Percentiles rank a stretch among this genome's conserved stretches.
Conservation (phyloP, 2,888 invertebrate genomes). For the Cephus runcator region DNA sequence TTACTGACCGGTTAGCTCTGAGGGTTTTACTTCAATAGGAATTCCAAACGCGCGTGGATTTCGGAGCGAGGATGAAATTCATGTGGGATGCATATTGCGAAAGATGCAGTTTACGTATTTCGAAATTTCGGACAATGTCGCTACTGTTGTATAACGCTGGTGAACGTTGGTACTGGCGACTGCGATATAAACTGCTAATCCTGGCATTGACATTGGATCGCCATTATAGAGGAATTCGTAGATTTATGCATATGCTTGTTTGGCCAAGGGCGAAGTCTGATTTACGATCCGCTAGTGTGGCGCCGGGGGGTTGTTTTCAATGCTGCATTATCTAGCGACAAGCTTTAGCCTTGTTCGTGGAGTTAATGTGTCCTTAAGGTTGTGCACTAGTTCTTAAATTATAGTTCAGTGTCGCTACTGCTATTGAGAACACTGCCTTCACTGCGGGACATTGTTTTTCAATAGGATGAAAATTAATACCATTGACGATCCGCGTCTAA, state of each 20-base stretch:
- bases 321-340: not conserved
- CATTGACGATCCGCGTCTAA: too few species aligned
- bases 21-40: not conserved
- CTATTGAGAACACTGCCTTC: too few species aligned
- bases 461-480: too few species aligned
- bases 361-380: not conserved
- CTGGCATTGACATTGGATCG: constrained; percentile 7
- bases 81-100: not conserved
- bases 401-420: too few species aligned
- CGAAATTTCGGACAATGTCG: not conserved
- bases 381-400: not conserved
- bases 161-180: not conserved
- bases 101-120: not conserved
- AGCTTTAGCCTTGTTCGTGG: not conserved
- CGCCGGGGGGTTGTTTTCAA: not conserved
- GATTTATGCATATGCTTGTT: not conserved
- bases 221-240: not conserved
- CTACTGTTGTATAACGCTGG: not conserved
- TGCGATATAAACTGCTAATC: not conserved
- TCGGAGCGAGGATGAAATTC: not conserved
- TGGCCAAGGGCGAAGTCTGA: constrained; percentile 7
- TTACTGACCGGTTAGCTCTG: not conserved
- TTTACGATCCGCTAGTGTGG: not conserved
- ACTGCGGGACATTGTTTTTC: too few species aligned
- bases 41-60: not conserved